phyloP scores from a whole-genome alignment of 2,797 vertebrate genomes.

The Falco berigora region DNA sequence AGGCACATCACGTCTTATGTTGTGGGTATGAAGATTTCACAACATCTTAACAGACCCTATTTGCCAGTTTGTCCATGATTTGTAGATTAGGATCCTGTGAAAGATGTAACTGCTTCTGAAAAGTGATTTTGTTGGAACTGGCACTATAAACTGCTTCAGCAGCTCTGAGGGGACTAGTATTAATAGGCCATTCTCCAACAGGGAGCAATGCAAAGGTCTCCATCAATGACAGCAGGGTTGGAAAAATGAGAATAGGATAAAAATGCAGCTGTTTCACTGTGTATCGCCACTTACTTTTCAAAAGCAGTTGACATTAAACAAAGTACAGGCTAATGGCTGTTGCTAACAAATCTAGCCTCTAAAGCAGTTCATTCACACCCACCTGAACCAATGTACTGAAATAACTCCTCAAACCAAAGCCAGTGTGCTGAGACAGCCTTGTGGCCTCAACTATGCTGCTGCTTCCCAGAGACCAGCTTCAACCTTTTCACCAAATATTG shows the following conservation, averaged over 20 bases:
- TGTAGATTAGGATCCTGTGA: not conserved
- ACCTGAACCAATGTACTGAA: not conserved
- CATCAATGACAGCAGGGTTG: not conserved
- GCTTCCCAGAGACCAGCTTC: not conserved
- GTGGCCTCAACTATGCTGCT: not conserved
- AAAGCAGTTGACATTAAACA: not conserved
- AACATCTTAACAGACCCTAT: not conserved
- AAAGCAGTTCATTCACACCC: not conserved
- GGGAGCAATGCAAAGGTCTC: not conserved
- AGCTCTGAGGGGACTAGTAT: not conserved
- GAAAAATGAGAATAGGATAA: not conserved
- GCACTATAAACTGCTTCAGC: not conserved
- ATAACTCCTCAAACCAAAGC: not conserved
- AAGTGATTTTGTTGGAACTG: not conserved
- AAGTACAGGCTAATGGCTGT: not conserved
- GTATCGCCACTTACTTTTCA: not conserved
- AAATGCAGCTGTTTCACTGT: not conserved
- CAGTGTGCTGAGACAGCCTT: not conserved
- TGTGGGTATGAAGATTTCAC: not conserved
- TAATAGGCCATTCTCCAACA: constrained; percentile 39
- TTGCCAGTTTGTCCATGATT: not conserved
- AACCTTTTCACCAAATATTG: not conserved
- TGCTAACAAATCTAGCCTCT: not conserved
- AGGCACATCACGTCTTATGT: not conserved
- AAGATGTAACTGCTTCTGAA: not conserved